Evolutionary conservation across 35 echinoderm and acorn worm genomes (phyloP).

Genomic region (Apostichopus californicus): DNA sequence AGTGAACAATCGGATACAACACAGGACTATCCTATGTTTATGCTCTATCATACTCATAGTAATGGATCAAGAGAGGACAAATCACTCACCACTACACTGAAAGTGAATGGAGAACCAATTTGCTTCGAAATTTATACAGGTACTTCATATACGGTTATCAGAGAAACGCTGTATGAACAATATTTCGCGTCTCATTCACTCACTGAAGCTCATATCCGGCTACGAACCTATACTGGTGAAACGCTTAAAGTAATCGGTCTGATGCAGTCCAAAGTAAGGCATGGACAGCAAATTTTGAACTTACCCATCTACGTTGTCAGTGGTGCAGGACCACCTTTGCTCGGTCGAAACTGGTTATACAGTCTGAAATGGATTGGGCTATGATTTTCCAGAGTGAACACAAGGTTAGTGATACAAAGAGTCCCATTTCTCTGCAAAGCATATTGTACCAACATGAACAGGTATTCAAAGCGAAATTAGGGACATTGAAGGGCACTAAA

Average conservation of each 20-base stretch:
- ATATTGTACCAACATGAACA: slow-evolving; percentile 16
- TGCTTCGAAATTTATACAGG: slow-evolving; percentile 61
- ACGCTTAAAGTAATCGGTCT: too few relatives aligned
- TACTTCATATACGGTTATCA: slow-evolving; percentile 14
- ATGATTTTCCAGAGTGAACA: slow-evolving; percentile 36
- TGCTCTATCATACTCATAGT: neutral
- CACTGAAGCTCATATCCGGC: too few relatives aligned
- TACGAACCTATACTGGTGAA: too few relatives aligned
- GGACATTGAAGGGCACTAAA: neutral
- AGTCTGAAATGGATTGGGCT: slow-evolving; percentile 66
- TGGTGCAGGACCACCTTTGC: slow-evolving; percentile 45
- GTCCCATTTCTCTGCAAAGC: neutral
- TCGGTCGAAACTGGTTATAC: slow-evolving; percentile 69
- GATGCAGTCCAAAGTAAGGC: too few relatives aligned
- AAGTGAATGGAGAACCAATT: neutral
- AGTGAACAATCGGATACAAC: neutral
- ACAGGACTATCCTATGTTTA: slow-evolving; percentile 19
- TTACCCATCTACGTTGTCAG: slow-evolving; percentile 31
- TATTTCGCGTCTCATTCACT: too few relatives aligned
- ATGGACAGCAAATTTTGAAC: slow-evolving; percentile 15
- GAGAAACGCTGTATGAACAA: neutral
- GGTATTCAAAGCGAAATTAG: slow-evolving; percentile 29
- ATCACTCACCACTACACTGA: neutral
- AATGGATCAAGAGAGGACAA: neutral
- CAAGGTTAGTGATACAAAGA: neutral